Evolutionary conservation across 64 coral and sea anemone genomes (phyloP).

Genomic region (Trachythela sp.): DNA sequence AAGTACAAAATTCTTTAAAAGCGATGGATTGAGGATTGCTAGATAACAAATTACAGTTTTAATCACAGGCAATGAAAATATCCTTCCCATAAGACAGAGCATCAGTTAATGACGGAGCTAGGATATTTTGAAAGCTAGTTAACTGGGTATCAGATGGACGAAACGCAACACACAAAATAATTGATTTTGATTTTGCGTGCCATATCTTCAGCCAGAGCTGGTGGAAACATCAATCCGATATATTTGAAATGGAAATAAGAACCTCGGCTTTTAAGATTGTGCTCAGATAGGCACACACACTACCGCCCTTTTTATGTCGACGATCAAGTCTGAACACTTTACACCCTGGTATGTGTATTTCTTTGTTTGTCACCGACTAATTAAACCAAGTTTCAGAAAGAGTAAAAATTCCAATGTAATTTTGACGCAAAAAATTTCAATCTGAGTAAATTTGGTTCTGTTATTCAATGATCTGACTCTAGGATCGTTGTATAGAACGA

Average conservation of each 20-base stretch:
- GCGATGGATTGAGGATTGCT: neutral
- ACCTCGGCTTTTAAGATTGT: constrained; percentile 23
- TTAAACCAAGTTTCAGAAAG: constrained; percentile 35
- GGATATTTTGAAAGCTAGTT: neutral
- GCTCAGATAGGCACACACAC: constrained; percentile 34
- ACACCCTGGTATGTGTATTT: constrained; percentile 47
- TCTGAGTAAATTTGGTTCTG: constrained; percentile 26
- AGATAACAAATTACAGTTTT: neutral
- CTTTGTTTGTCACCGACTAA: neutral
- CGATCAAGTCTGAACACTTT: constrained; percentile 50
- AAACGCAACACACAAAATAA: neutral
- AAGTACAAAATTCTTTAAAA: no score
- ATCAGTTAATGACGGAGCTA: neutral
- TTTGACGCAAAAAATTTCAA: constrained; percentile 27
- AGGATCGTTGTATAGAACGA: no score
- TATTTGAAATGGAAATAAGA: constrained; percentile 18
- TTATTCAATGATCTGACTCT: constrained; percentile 38
- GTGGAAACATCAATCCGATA: constrained; percentile 40
- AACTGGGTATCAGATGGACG: neutral
- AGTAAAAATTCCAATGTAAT: constrained; percentile 33
- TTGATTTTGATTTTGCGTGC: neutral
- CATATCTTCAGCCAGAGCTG: constrained; percentile 45
- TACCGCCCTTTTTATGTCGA: constrained; percentile 25
- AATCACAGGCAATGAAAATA: neutral
- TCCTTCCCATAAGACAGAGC: no score